Conservation (phyloP, 2,113 vertebrate species). For the Dendrocopos noguchii region DNA sequence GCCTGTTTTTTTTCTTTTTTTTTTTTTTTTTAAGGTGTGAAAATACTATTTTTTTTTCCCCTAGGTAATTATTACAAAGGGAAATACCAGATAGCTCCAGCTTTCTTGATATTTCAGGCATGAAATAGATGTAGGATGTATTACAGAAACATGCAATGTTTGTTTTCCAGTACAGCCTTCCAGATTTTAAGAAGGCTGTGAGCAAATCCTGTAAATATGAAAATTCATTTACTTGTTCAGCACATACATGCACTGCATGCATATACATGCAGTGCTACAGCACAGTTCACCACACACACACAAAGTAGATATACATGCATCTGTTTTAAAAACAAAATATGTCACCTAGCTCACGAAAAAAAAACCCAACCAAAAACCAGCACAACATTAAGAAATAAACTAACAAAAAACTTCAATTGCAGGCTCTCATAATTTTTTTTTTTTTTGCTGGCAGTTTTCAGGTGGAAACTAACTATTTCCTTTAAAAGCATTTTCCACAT, state of each 20-base stretch:
- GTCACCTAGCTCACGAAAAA: background rate
- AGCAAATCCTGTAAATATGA: background rate
- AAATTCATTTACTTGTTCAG: background rate
- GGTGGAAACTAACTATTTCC: background rate
- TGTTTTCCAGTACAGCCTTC: background rate
- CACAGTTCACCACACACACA: background rate
- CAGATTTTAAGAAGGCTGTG: background rate
- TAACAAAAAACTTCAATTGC: background rate
- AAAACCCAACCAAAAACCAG: background rate
- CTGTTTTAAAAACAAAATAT: background rate
- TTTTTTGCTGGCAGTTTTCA: slow-evolving; percentile 23
- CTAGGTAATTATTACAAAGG: background rate
- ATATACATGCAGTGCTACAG: background rate
- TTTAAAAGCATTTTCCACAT: slow-evolving; percentile 35
- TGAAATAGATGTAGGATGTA: background rate
- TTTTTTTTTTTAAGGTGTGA: background rate
- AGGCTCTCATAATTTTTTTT: slow-evolving; percentile 20
- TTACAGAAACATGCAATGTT: background rate
- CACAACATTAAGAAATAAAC: no score
- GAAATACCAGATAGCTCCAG: background rate
- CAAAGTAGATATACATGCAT: background rate
- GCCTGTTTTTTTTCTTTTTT: background rate
- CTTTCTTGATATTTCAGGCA: background rate
- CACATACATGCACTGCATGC: background rate
- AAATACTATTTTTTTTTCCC: background rate